Evolutionary conservation across 1,140 invertebrate species (phyloP), one percentile per base, ranked within the genome.

Genomic region (Dreissena rostriformis): DNA sequence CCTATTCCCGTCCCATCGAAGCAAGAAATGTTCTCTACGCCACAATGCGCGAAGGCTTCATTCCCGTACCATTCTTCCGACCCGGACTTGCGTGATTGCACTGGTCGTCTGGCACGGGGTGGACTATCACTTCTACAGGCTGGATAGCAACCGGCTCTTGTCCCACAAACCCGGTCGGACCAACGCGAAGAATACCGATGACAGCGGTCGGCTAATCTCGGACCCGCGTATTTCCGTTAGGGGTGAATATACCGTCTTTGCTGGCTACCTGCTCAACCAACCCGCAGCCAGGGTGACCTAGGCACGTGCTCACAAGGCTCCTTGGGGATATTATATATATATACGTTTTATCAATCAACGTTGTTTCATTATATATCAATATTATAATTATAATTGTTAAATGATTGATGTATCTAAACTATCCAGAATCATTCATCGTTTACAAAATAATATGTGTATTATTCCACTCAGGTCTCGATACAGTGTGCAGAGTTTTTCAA

Each of bases 161-260:
- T 81, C 78, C 1, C 78, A 81, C 65, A 81, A 81, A 28, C 78
- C 78, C 24, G 78, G 78, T 22, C 65, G 65, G 26, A 81, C 78
- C 5, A 1, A 52, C 15, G 78, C 55, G 22, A 55, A 24, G 26
- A 81, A 81, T 51, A 81, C 78, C 19, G 78, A 81, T 67, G 61
- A 81, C 66, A 81, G 78, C 63, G 78, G 78, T 1, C 26, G 63
- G 39, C 53, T 81, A 14, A 81, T 81, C 61, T 7, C 15, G 19
- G 78, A 81, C 55, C 78, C 78, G 17, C 52, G 55, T 19, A 22
- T 49, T 39, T 67, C 78, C 10, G 78, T 71, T 55, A 71, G 78
- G 49, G 78, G 78, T n/a, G 22, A 72, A 7, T 81, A 81, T 51
- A 24, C 28, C 5, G 24, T 81, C n/a, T 81, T 81, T 72, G 78